A percentile compares a stretch with the other conserved stretches of the same genome.
Evolutionary conservation across 1,140 invertebrate genomes (phyloP).

Genomic region (Patella vulgata): DNA sequence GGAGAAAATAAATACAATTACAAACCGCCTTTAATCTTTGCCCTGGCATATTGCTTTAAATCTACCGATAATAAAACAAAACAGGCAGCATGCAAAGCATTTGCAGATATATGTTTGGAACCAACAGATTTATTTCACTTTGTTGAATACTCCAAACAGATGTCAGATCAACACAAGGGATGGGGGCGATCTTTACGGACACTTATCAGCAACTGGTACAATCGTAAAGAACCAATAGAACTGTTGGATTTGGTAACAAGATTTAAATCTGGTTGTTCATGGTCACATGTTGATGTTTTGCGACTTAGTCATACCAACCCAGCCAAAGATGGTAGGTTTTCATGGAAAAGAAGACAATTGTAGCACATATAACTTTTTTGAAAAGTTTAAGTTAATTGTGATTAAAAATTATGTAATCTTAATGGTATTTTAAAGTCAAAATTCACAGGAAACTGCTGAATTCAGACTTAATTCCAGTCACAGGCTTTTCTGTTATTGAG

Average conservation of each 20-base stretch:
- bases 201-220: constrained; percentile 73
- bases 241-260: constrained; percentile 73
- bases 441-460: no score
- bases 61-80: constrained; percentile 65
- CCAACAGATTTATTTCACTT: constrained; percentile 73
- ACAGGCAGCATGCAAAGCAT: constrained; percentile 69
- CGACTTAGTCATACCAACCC: constrained; percentile 73
- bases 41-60: constrained; percentile 71
- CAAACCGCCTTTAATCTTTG: constrained; percentile 72
- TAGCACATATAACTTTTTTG: no score
- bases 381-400: no score
- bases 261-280: constrained; percentile 72
- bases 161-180: constrained; percentile 60
- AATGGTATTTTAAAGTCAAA: no score
- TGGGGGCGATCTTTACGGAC: constrained; percentile 74
- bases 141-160: constrained; percentile 70
- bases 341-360: background rate
- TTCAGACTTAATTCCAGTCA: no score
- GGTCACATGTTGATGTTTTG: constrained; percentile 76
- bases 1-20: constrained; percentile 27
- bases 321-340: constrained; percentile 67
- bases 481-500: no score
- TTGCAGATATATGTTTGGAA: constrained; percentile 69
- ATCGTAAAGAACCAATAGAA: constrained; percentile 69
- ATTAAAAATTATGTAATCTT: no score